Evolutionary conservation across 2,888 invertebrate genomes (phyloP).

Genomic region (Cryptus armator): DNA sequence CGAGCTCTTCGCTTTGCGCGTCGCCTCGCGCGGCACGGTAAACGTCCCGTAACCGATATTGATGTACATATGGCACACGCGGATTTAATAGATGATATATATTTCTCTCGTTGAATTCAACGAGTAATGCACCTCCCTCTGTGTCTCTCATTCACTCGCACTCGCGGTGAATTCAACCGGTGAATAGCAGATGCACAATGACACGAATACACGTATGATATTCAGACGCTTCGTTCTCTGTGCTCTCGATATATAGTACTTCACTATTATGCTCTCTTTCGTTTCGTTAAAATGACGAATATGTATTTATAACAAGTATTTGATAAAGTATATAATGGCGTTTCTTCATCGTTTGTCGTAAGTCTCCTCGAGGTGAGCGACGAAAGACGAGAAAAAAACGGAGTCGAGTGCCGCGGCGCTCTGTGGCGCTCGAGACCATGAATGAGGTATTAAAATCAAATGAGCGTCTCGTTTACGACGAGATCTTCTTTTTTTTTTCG

Average conservation of each 20-base stretch:
- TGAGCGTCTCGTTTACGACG: slow-evolving; percentile 60
- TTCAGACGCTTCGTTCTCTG: not conserved
- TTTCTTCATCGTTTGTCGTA: not conserved
- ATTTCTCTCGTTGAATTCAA: slow-evolving; percentile 28
- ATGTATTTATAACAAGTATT: not conserved
- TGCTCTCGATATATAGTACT: slow-evolving; percentile 2
- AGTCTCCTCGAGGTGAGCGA: not conserved
- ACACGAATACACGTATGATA: not conserved
- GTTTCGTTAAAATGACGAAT: not conserved
- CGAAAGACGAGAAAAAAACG: slow-evolving; percentile 36
- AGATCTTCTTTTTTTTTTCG: slow-evolving; percentile 23
- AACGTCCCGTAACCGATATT: slow-evolving; percentile 66
- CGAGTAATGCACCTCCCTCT: not conserved
- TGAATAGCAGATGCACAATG: slow-evolving; percentile 4
- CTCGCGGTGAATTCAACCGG: not conserved
- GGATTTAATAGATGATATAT: slow-evolving; percentile 62
- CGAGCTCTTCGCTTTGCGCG: slow-evolving; percentile 37
- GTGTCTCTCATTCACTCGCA: not conserved
- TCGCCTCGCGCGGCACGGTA: slow-evolving; percentile 26
- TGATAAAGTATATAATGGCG: not conserved
- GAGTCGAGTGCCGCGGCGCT: slow-evolving; percentile 40
- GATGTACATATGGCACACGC: slow-evolving; percentile 53
- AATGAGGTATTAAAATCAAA: slow-evolving; percentile 67
- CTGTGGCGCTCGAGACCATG: slow-evolving; percentile 50
- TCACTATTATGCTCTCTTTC: not conserved